Percentiles rank a stretch among this genome's conserved stretches.
These are phyloP conservation scores for Carassius gibelio DNA, from an alignment of 2,113 vertebrate species.

Conservation along the genomic window DNA sequence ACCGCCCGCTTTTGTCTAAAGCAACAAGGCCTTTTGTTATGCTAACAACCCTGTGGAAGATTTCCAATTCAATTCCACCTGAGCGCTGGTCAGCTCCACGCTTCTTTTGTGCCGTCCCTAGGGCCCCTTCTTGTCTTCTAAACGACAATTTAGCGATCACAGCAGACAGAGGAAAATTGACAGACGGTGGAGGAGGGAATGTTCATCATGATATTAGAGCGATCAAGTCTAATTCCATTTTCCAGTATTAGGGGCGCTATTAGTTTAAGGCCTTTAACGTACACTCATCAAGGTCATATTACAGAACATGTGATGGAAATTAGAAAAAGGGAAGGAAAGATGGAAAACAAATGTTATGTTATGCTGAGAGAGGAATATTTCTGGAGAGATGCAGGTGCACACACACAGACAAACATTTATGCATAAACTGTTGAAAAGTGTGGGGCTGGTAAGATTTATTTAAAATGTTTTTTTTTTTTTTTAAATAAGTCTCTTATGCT, in stretches of 20 bases:
- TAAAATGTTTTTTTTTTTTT: no score
- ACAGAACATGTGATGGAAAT: conserved; percentile 43
- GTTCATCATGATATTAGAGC: conserved; percentile 73
- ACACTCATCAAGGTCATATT: conserved; percentile 32
- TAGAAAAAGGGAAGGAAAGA: conserved; percentile 22
- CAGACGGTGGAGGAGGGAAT: conserved; percentile 81
- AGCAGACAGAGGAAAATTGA: conserved; percentile 80
- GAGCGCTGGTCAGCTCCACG: conserved; percentile 88
- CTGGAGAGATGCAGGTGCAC: not conserved
- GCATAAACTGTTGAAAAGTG: not conserved
- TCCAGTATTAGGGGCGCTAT: conserved; percentile 43
- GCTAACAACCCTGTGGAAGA: conserved; percentile 91
- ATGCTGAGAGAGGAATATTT: not conserved
- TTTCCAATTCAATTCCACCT: conserved; percentile 97
- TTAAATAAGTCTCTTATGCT: not conserved
- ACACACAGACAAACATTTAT: not conserved
- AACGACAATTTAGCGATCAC: conserved; percentile 89
- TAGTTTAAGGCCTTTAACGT: conserved; percentile 47
- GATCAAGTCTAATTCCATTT: conserved; percentile 53
- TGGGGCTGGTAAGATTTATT: not conserved
- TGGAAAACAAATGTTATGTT: conserved; percentile 38
- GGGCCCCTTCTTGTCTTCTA: conserved; percentile 88
- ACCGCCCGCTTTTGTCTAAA: conserved; percentile 87
- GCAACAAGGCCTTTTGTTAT: conserved; percentile 91
- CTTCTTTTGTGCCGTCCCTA: conserved; percentile 83